phyloP scores from a whole-genome alignment of 2,113 vertebrate species.

The Atherinomorus stipes region DNA sequence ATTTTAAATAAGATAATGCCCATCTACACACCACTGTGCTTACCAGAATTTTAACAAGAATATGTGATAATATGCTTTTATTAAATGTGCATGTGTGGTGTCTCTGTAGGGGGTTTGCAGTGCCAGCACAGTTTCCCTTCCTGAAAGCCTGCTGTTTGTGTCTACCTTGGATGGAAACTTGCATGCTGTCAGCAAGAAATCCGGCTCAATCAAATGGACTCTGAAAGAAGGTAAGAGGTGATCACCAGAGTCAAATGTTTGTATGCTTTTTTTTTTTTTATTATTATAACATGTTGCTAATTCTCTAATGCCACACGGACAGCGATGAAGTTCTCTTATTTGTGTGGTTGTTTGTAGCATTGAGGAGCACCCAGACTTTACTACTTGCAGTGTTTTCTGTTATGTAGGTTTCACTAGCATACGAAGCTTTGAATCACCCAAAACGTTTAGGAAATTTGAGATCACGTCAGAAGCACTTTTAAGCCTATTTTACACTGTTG shows the following conservation, averaged over 20 bases:
- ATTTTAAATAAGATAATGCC: not conserved
- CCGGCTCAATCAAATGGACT: constrained; percentile 96
- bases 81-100: constrained; percentile 4
- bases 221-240: constrained; percentile 93
- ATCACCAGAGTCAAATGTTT: constrained; percentile 1
- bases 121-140: constrained; percentile 89
- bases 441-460: not conserved
- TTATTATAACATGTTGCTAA: not conserved
- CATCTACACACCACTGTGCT: not conserved
- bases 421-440: too few species aligned
- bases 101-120: constrained; percentile 81
- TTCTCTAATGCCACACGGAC: too few species aligned
- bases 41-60: not conserved
- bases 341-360: not conserved
- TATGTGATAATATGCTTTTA: not conserved
- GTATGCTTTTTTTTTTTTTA: not conserved
- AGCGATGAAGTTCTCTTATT: too few species aligned
- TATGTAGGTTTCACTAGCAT: not conserved
- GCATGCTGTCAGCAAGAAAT: constrained; percentile 96
- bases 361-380: not conserved
- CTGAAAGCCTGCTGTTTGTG: constrained; percentile 95
- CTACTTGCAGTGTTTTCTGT: constrained; percentile 6
- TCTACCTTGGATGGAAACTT: constrained; percentile 96
- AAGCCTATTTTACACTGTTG: not conserved
- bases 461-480: not conserved